A percentile compares a stretch with the other conserved stretches of the same genome.
Evolutionary conservation across 2,797 vertebrate genomes (phyloP).

Genomic region (Labeo calbasu): DNA sequence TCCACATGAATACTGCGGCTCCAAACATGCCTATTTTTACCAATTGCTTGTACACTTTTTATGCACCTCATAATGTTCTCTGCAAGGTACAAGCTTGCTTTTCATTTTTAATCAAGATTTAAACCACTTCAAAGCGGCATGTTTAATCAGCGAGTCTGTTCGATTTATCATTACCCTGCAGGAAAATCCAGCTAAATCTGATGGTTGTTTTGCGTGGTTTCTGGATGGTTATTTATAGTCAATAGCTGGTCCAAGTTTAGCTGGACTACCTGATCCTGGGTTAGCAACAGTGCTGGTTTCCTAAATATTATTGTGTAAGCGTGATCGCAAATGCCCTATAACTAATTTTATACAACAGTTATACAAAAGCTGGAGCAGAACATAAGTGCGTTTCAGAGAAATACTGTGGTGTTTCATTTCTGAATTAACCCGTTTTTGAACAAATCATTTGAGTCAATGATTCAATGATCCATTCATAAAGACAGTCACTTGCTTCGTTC

Average conservation of each 20-base stretch:
- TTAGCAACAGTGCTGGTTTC: neutral
- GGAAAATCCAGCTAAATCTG: constrained; percentile 2
- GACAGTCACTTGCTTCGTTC: too few relatives aligned
- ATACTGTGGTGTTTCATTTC: too few relatives aligned
- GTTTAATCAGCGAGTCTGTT: neutral
- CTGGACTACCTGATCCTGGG: neutral
- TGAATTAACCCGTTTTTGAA: too few relatives aligned
- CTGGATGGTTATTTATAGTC: neutral
- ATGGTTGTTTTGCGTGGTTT: neutral
- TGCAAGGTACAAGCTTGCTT: constrained; percentile 7
- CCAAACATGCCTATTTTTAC: constrained; percentile 18
- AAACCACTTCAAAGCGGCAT: neutral
- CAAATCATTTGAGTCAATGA: too few relatives aligned
- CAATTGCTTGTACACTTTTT: constrained; percentile 1
- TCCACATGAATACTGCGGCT: constrained; percentile 22
- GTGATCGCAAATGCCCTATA: too few relatives aligned
- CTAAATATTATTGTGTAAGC: too few relatives aligned
- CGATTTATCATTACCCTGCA: neutral
- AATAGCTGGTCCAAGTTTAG: neutral
- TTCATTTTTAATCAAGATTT: constrained; percentile 24
- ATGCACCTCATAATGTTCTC: neutral
- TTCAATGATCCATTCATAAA: too few relatives aligned
- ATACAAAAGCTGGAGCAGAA: too few relatives aligned
- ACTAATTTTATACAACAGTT: too few relatives aligned
- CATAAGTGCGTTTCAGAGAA: too few relatives aligned